A percentile compares a stretch with the other conserved stretches of the same genome.
These are phyloP conservation scores for Lophotis ruficrista DNA, from an alignment of 2,113 vertebrate species.

Conservation along the genomic window DNA sequence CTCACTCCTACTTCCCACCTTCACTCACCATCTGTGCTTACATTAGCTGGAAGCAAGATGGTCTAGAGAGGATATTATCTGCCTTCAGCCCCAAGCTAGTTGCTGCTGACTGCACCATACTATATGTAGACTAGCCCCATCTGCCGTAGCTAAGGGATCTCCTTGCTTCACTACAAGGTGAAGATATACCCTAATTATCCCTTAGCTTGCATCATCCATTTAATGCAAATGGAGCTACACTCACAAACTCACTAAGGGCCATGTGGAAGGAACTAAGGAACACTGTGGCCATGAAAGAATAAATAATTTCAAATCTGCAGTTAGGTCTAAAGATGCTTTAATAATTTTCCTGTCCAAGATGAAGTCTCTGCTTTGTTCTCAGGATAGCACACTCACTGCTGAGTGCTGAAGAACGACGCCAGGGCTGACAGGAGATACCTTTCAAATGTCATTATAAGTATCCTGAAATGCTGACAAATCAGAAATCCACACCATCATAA, in stretches of 20 bases:
- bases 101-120: neutral
- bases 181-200: neutral
- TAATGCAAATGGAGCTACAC: neutral
- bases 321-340: neutral
- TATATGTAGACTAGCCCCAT: neutral
- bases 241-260: neutral
- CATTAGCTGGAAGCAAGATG: neutral
- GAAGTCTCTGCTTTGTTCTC: neutral
- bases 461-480: neutral
- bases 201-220: neutral
- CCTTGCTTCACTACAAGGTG: neutral
- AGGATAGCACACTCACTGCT: rapidly evolving
- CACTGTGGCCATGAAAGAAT: neutral
- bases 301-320: neutral
- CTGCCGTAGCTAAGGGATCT: neutral
- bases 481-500: neutral
- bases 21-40: neutral
- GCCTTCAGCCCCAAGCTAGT: neutral
- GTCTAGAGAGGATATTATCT: neutral
- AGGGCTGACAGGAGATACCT: neutral
- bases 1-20: neutral
- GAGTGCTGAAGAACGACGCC: neutral
- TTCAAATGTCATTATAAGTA: neutral
- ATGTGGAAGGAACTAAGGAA: neutral
- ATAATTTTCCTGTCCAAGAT: neutral